Base-by-base conservation (phyloP, 2,113 vertebrate genomes). In the Oncorhynchus gorbuscha region DNA sequence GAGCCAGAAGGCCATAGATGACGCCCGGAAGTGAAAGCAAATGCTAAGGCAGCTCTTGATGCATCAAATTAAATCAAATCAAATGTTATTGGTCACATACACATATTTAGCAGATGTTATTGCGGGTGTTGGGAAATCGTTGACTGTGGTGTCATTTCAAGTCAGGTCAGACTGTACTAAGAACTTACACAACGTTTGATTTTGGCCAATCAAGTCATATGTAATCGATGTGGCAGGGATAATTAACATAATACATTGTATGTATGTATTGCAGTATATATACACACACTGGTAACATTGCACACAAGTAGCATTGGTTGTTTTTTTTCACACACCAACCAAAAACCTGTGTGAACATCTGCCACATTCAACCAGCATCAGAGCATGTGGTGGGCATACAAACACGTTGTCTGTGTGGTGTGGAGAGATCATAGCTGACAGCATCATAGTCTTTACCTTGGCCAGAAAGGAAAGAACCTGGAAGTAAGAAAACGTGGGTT, bases 381-480 rank as follows among this genome's bases (percentile, higher is more conserved):
- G 59, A 62, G 8, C 59, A n/a, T 62, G 58, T 65, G 72, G 51
- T 51, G 76, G 5, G 48, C n/a, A 82, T 64, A 79, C 79, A 81
- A 76, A 79, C 72, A 65, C 67, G 7, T 78, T 72, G 67, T 77
- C 58, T 74, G 64, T 28, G 39, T 65, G 49, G 13, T 55, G 51
- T 55, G 51, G 51, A 61, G 68, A 77, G 35, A 22, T 74, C 77
- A 67, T 65, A 66, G 81, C 69, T 45, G 75, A 71, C 58, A 73
- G 49, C 77, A 49, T 30, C 77, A 35, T 30, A 67, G 73, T 71
- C 51, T 72, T 84, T 86, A 86, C 85, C 85, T 86, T 86, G 65
- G 78, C 83, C 81, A 84, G 81, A 80, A 77, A 86, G 69, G 74
- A 71, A 28, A 84, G 81, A 74, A 87, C 85, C 85, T 87, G 83